phyloP scores from a whole-genome alignment of 2,888 invertebrate species.

The Cacoxenus indagator region DNA sequence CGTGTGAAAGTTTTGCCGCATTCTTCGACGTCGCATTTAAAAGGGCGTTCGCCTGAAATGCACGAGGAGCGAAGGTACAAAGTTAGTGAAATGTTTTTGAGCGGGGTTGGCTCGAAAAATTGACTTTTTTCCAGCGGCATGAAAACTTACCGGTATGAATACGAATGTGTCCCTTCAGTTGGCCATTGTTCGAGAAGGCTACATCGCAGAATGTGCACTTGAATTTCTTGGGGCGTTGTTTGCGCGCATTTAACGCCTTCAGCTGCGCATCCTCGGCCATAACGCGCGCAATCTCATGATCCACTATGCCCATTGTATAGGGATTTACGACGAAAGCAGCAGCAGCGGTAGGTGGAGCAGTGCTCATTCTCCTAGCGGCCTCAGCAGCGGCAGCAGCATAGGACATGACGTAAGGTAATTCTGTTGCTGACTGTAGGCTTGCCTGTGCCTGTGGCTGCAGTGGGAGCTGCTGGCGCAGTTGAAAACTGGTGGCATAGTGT shows the following conservation, averaged over 20 bases:
- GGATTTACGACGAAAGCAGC: conserved; percentile 64
- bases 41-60: conserved; percentile 84
- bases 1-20: conserved; percentile 93
- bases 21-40: conserved; percentile 85
- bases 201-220: conserved; percentile 91
- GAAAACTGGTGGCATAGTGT: neutral
- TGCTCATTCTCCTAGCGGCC: conserved; percentile 43
- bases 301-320: conserved; percentile 73
- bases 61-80: too few relatives aligned
- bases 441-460: conserved; percentile 44
- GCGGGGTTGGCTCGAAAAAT: neutral
- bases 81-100: neutral
- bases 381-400: conserved; percentile 54
- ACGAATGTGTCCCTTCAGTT: conserved; percentile 90
- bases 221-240: conserved; percentile 91
- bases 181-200: conserved; percentile 94
- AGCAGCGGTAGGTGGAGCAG: conserved; percentile 30
- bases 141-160: conserved; percentile 85
- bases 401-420: too few relatives aligned
- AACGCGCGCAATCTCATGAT: conserved; percentile 79
- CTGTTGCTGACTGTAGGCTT: conserved; percentile 41
- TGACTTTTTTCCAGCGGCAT: neutral
- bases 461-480: neutral
- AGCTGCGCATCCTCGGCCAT: conserved; percentile 80
- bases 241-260: conserved; percentile 77